Evolutionary conservation across 2,888 invertebrate genomes (phyloP), one percentile per base, ranked within the genome.

Genomic region (Chaetoderma sp.): DNA sequence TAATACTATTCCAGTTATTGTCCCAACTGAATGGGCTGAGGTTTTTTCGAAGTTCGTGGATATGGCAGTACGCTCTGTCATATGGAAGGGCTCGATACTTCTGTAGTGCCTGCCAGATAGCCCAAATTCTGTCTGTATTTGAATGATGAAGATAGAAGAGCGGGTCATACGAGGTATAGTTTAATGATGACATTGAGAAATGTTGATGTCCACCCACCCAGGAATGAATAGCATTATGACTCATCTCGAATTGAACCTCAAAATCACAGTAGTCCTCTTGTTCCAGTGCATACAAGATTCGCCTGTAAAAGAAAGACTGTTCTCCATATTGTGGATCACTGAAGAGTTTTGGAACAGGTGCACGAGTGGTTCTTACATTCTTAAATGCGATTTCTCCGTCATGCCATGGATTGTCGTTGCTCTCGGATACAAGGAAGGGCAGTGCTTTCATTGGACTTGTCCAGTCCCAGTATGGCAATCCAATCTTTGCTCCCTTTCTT

Each of bases 121-220:
- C 67, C 71, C 71, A 73, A n/a, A 73, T 33, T 44, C 71, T 63
- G 52, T 66, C 61, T 13, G 52, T 21, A 36, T 54, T 61, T 50
- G 69, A 62, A 49, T 73, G 73, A 45, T 73, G 73, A 33, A 71
- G 63, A 62, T 66, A 71, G 65, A 73, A 73, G 39, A 69, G 54
- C 10, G 73, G 73, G 58, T 73, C 73, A 49, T 73, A 73, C 10
- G 73, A 65, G 0, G 73, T 63, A 58, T 70, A 73, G 63, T 73
- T 65, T 16, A 73, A 68, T 10, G 73, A 70, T 27, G 71, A 71
- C 52, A 70, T 70, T 23, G 63, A 60, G 54, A 63, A 72, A 8
- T 16, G 71, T 42, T 54, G 63, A 66, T 21, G 23, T 47, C 62
- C 69, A 58, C 21, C 62, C 23, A 30, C 71, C 70, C 52, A 52